These are phyloP conservation scores for Hylaeus anthracinus DNA, from an alignment of 1,140 invertebrate genomes.

Conservation along the genomic window DNA sequence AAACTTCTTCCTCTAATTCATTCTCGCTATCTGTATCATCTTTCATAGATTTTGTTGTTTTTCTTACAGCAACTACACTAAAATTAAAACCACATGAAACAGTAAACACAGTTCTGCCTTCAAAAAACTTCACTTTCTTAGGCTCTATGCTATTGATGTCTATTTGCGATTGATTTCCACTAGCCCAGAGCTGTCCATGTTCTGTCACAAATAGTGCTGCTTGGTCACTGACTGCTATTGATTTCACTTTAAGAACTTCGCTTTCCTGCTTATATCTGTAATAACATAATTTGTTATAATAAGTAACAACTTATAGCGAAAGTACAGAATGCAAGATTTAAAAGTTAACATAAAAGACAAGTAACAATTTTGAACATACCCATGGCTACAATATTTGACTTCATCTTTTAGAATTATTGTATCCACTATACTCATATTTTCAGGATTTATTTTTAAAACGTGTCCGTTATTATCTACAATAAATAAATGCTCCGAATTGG, in stretches of 20 bases:
- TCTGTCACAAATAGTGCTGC: conserved; percentile 85
- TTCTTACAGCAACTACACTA: conserved; percentile 85
- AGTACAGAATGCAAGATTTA: background rate
- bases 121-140: conserved; percentile 86
- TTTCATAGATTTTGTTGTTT: conserved; percentile 80
- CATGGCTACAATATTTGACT: conserved; percentile 84
- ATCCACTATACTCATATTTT: conserved; percentile 81
- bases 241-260: conserved; percentile 84
- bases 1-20: conserved; percentile 84
- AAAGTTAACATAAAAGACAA: background rate
- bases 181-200: conserved; percentile 87
- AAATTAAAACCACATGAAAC: conserved; percentile 86
- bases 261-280: conserved; percentile 82
- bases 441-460: conserved; percentile 82
- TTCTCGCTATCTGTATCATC: conserved; percentile 84
- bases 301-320: background rate
- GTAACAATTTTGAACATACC: conserved; percentile 66
- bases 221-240: conserved; percentile 83
- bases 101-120: conserved; percentile 84
- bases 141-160: conserved; percentile 83
- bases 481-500: conserved; percentile 83
- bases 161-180: conserved; percentile 87
- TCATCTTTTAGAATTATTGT: conserved; percentile 85
- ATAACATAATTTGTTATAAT: conserved; percentile 13
- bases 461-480: conserved; percentile 84